Evolutionary conservation across 2,888 invertebrate species (phyloP).

Genomic region (Helobdella robusta): DNA sequence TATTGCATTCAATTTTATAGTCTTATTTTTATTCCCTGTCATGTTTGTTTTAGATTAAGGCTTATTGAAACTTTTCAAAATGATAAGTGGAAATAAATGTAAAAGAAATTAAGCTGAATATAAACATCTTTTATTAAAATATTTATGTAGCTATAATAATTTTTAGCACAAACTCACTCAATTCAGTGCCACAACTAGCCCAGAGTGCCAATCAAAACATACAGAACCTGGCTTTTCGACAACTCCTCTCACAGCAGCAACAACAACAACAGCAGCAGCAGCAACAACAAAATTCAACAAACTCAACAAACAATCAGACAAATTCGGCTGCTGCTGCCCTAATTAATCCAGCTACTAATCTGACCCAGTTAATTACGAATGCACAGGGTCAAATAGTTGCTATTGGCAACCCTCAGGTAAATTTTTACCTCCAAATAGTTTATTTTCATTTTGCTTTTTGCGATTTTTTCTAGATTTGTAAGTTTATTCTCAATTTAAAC

Average conservation of each 20-base stretch:
- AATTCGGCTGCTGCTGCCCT: neutral
- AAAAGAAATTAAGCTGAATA: neutral
- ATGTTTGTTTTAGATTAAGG: no score
- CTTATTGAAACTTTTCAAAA: neutral
- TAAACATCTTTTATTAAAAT: neutral
- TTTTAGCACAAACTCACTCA: neutral
- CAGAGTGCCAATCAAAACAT: conserved; percentile 20
- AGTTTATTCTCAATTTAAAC: conserved; percentile 3
- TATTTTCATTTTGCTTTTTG: neutral
- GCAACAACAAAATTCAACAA: neutral
- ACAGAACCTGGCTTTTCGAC: conserved; percentile 26
- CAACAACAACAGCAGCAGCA: conserved; percentile 20
- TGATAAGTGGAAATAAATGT: neutral
- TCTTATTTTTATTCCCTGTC: no score
- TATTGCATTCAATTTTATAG: no score
- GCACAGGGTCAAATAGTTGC: conserved; percentile 49
- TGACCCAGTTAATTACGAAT: conserved; percentile 45
- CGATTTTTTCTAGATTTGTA: neutral
- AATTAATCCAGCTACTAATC: conserved; percentile 33
- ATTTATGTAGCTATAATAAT: neutral
- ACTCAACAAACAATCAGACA: conserved; percentile 8
- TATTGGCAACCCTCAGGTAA: conserved; percentile 44
- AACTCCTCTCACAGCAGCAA: conserved; percentile 27
- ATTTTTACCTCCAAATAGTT: neutral
- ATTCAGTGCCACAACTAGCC: conserved; percentile 2